Conservation (phyloP, 2,888 invertebrate species). For the Saturnia japonica region DNA sequence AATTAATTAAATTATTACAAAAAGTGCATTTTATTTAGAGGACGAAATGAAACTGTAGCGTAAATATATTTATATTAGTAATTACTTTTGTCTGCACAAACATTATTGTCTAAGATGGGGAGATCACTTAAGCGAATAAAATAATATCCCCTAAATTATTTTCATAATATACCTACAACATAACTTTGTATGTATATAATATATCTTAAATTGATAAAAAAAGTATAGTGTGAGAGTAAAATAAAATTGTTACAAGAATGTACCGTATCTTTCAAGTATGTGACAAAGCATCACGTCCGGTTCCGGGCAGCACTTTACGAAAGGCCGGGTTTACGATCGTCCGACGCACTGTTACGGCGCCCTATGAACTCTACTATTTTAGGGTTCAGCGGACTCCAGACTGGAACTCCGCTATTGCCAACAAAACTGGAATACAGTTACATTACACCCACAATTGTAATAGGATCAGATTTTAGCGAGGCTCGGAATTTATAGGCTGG, state of each 20-base stretch:
- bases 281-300: conserved; percentile 33
- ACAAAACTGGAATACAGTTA: neutral
- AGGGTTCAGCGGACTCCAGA: conserved; percentile 19
- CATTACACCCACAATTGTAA: neutral
- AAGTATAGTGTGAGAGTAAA: no score
- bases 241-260: neutral
- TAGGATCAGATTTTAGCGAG: neutral
- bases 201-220: no score
- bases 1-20: no score
- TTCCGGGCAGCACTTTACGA: conserved; percentile 23
- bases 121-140: no score
- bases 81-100: no score
- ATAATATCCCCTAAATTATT: no score
- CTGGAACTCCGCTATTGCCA: neutral
- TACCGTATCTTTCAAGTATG: conserved; percentile 17
- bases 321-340: conserved; percentile 39
- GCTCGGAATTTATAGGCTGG: neutral
- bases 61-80: no score
- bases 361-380: conserved; percentile 34
- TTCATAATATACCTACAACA: no score
- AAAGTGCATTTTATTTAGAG: no score
- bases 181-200: no score
- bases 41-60: no score
- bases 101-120: no score
- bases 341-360: conserved; percentile 36